These are phyloP conservation scores for Tenthredo livida DNA, from an alignment of 2,888 invertebrate genomes.

Conservation along the genomic window DNA sequence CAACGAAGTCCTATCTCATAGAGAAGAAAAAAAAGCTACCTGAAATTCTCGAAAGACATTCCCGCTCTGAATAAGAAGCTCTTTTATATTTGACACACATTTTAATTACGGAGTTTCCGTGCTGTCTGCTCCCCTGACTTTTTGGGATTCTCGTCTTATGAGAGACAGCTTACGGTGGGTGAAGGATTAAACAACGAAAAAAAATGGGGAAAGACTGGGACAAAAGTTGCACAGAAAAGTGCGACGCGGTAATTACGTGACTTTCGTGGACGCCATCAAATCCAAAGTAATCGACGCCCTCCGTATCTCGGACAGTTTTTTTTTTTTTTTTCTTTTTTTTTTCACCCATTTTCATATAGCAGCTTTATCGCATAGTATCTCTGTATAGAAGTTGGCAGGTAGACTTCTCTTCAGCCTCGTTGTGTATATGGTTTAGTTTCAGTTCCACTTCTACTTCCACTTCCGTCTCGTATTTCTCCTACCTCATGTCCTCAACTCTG, in stretches of 20 bases:
- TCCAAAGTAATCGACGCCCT: constrained; percentile 18
- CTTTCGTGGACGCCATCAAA: background rate
- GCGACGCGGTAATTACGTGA: constrained; percentile 24
- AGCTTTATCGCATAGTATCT: background rate
- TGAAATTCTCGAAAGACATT: background rate
- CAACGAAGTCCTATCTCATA: background rate
- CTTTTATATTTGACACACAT: background rate
- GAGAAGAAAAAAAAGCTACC: background rate
- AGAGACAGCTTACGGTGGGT: background rate
- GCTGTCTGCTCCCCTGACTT: background rate
- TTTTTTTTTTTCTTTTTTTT: background rate
- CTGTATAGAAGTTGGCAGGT: background rate
- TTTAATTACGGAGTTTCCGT: background rate
- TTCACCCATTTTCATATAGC: background rate
- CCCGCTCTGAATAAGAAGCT: background rate
- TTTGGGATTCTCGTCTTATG: background rate
- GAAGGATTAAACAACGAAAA: background rate
- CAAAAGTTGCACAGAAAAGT: background rate
- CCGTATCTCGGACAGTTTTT: background rate
- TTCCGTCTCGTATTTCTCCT: constrained; percentile 36
- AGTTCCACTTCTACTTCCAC: constrained; percentile 32
- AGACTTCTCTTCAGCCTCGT: background rate
- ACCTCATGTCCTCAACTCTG: background rate
- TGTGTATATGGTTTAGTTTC: constrained; percentile 24
- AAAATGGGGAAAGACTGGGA: background rate